These are phyloP conservation scores for Aviceda leuphotes DNA, from an alignment of 2,797 vertebrate genomes.

Conservation along the genomic window DNA sequence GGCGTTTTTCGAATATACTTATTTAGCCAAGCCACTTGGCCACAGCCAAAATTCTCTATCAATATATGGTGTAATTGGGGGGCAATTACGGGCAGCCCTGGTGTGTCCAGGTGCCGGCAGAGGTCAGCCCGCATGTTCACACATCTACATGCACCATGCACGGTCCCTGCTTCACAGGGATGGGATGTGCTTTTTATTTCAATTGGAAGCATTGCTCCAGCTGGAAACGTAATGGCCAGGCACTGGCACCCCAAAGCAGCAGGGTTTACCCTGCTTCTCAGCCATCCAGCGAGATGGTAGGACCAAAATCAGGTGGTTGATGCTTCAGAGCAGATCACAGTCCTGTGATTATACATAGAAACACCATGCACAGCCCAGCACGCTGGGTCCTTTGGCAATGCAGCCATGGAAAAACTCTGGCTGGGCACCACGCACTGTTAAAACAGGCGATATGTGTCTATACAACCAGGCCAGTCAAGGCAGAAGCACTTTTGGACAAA, in stretches of 20 bases:
- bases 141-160: not conserved
- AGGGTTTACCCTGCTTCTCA: not conserved
- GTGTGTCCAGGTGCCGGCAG: not conserved
- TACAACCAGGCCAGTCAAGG: not conserved
- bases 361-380: not conserved
- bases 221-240: not conserved
- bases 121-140: not conserved
- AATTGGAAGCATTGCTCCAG: not conserved
- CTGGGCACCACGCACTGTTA: not conserved
- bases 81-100: not conserved
- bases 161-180: too few relatives aligned
- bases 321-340: not conserved
- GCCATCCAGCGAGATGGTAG: accelerated
- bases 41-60: not conserved
- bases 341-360: not conserved
- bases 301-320: not conserved
- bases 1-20: not conserved
- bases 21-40: not conserved
- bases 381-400: not conserved
- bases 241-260: not conserved
- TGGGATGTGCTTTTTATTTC: not conserved
- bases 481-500: not conserved
- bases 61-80: not conserved
- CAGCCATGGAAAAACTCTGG: not conserved
- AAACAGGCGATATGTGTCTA: accelerated